Evolutionary conservation across 2,113 vertebrate species (phyloP), one percentile per base, ranked within the genome.

Genomic region (Xiphophorus couchianus): DNA sequence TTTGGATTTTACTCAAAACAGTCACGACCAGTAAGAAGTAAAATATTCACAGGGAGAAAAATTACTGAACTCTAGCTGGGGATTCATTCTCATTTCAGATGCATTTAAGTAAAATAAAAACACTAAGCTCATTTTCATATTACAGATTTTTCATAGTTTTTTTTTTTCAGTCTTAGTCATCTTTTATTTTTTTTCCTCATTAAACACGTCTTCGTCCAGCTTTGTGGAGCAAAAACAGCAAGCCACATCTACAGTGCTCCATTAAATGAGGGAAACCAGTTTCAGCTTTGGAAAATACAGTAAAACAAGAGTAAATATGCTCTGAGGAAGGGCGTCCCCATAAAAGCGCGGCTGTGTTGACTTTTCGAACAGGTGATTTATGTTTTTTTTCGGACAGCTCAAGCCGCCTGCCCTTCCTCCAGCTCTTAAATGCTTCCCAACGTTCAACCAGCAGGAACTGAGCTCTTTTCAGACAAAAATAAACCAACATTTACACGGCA

Each of bases 11-110:
- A 89, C 81, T 35, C 10, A 35, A 86, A 93, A 91, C 90, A 91
- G 89, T 90, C 88, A 89, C 83, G 78, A 89, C 81, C 88, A 87
- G 73, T 81, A 74, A 82, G 81, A 82, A 89, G 69, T 62, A 64
- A 79, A 84, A 78, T 35, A 70, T 61, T 86, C 25, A 29, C 72
- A 77, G 63, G 80, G 64, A 78, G 67, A 58, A 39, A 81, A 81
- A 88, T 68, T 7, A 22, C 33, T 30, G 48, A 44, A 37, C 30
- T 70, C 66, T 62, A 63, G 72, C 63, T 51, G 22, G 12, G 54
- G 51, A 22, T 51, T 69, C 13, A 7, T 73, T 51, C 39, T 73
- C 29, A 1, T 25, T 51, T 72, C 5, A 35, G 62, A 17, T 29
- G 39, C 14, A 29, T 5, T 35, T 14, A 35, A 25, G 15, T 33